phyloP scores from a whole-genome alignment of 2,888 invertebrate genomes.

The Liodrosophila aerea region DNA sequence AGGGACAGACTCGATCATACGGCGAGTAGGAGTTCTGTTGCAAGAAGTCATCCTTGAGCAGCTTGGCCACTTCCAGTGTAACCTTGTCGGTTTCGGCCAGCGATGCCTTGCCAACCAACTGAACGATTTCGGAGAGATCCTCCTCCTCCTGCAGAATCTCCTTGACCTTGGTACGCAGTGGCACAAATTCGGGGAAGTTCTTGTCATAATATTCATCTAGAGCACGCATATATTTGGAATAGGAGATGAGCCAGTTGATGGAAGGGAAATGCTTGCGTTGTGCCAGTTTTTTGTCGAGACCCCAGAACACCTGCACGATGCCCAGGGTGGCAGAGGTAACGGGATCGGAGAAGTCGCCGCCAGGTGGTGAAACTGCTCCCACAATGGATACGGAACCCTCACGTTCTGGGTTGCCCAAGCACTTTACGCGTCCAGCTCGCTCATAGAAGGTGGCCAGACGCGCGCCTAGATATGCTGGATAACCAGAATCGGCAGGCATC shows the following conservation, averaged over 20 bases:
- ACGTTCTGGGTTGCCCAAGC: slow-evolving; percentile 97
- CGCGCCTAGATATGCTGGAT: slow-evolving; percentile 99
- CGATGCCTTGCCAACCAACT: slow-evolving; percentile 99
- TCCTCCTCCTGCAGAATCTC: slow-evolving; percentile 99
- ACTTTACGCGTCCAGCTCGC: slow-evolving; percentile 98
- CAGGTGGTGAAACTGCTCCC: slow-evolving; percentile 99
- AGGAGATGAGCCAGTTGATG: slow-evolving; percentile 99
- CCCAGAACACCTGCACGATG: slow-evolving; percentile 99
- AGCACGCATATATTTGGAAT: slow-evolving; percentile 98
- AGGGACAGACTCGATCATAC: slow-evolving; percentile 98
- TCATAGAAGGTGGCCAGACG: slow-evolving; percentile 99
- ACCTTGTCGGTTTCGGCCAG: slow-evolving; percentile 99
- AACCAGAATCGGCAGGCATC: slow-evolving; percentile 99
- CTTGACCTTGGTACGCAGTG: slow-evolving; percentile 95
- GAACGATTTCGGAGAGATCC: slow-evolving; percentile 99
- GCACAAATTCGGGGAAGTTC: slow-evolving; percentile 97
- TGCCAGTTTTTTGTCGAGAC: slow-evolving; percentile 98
- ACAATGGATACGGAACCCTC: slow-evolving; percentile 99
- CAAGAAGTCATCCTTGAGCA: slow-evolving; percentile 99
- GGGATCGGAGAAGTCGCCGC: slow-evolving; percentile 99
- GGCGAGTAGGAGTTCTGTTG: slow-evolving; percentile 99
- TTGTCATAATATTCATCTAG: slow-evolving; percentile 99
- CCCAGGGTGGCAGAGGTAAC: slow-evolving; percentile 99
- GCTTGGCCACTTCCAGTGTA: slow-evolving; percentile 98
- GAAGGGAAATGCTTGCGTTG: slow-evolving; percentile 99